A percentile compares a stretch with the other conserved stretches of the same genome.
phyloP scores from a whole-genome alignment of 2,113 vertebrate genomes.

The Paradoxurus hermaphroditus region DNA sequence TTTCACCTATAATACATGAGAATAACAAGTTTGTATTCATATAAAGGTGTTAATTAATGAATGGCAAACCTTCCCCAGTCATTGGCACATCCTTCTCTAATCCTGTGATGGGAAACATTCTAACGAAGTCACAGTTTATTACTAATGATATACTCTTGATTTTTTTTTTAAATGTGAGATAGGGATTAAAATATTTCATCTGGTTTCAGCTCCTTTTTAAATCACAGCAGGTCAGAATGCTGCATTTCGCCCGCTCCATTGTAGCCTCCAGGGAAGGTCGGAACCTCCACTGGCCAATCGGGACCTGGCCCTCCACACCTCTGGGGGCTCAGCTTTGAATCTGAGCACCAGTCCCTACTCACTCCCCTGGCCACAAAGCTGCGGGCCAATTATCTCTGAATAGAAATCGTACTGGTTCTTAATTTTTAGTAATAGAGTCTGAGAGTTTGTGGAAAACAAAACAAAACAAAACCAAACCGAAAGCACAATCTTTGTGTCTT shows the following conservation, averaged over 20 bases:
- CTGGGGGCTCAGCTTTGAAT: slow-evolving; percentile 85
- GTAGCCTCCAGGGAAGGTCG: slow-evolving; percentile 72
- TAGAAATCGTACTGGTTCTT: slow-evolving; percentile 91
- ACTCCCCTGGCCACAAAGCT: slow-evolving; percentile 81
- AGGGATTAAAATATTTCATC: slow-evolving; percentile 88
- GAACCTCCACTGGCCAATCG: slow-evolving; percentile 70
- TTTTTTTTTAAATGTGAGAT: slow-evolving; percentile 31
- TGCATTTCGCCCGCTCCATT: slow-evolving; percentile 81
- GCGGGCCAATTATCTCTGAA: slow-evolving; percentile 92
- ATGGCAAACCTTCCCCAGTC: slow-evolving; percentile 89
- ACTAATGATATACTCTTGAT: slow-evolving; percentile 80
- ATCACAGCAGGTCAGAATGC: slow-evolving; percentile 88
- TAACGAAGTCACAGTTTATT: slow-evolving; percentile 84
- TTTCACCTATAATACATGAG: slow-evolving; percentile 86
- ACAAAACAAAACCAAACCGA: not conserved
- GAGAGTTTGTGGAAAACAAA: slow-evolving; percentile 84
- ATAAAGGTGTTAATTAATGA: slow-evolving; percentile 95
- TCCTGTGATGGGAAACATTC: slow-evolving; percentile 87
- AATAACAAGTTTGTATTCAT: slow-evolving; percentile 87
- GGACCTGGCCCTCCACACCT: slow-evolving; percentile 83
- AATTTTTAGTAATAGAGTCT: slow-evolving; percentile 92
- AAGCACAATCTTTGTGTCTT: slow-evolving; percentile 76
- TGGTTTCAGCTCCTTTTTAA: slow-evolving; percentile 85
- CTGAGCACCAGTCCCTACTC: slow-evolving; percentile 80
- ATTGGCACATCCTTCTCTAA: slow-evolving; percentile 84